Percentiles rank a stretch among this genome's conserved stretches.
These are phyloP conservation scores for Lasioglossum calceatum DNA, from an alignment of 2,888 invertebrate species.

Conservation along the genomic window DNA sequence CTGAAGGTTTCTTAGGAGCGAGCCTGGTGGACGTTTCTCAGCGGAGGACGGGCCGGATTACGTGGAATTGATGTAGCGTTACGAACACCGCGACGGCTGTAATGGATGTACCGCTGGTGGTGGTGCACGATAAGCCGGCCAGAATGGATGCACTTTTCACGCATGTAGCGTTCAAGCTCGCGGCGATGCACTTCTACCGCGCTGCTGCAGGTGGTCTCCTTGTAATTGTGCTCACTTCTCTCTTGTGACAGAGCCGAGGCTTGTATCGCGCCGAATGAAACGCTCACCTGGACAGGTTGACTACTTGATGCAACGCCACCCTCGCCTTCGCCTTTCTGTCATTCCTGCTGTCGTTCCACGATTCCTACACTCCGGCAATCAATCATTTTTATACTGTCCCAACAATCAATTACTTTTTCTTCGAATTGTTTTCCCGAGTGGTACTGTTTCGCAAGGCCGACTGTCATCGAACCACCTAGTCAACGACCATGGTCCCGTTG, in stretches of 20 bases:
- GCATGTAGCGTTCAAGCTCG: constrained; percentile 53
- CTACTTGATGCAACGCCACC: constrained; percentile 9
- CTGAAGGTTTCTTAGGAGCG: constrained; percentile 13
- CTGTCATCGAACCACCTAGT: no score
- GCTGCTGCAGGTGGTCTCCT: constrained; percentile 40
- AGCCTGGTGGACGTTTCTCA: constrained; percentile 31
- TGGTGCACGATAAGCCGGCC: constrained; percentile 54
- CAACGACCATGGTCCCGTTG: no score
- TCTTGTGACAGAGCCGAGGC: constrained; percentile 37
- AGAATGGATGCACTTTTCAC: constrained; percentile 62
- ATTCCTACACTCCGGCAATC: background rate
- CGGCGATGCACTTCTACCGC: constrained; percentile 37
- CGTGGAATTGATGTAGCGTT: constrained; percentile 60
- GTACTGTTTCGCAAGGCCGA: no score
- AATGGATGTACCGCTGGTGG: constrained; percentile 60
- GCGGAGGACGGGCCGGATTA: constrained; percentile 47
- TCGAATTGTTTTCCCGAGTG: no score
- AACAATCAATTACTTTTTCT: background rate
- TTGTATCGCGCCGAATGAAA: constrained; percentile 23
- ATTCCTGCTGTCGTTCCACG: background rate
- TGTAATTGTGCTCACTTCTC: constrained; percentile 51
- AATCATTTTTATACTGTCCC: background rate
- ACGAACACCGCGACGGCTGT: constrained; percentile 54
- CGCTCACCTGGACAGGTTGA: background rate
- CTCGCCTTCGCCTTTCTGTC: background rate